Base-by-base conservation (phyloP, 53 echinoderm and acorn worm genomes). In the Pentamera pediparva region DNA sequence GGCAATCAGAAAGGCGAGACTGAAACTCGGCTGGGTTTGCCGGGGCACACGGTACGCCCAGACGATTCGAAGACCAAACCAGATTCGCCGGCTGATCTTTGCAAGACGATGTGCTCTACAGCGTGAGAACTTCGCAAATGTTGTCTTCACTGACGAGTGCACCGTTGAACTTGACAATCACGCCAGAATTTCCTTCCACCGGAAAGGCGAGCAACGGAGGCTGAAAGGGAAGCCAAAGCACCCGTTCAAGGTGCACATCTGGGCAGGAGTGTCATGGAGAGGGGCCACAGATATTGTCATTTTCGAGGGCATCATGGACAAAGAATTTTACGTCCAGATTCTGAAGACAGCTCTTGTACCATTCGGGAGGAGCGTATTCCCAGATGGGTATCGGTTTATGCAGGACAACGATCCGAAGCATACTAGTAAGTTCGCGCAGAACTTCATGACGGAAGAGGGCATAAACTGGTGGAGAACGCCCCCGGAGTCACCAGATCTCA, bases 351-450 rank as follows among this genome's bases (percentile, higher is more conserved):
- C 69, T 2, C 74, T 87, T 11, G 48, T 32, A 7, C 75, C 75
- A 2, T 87, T 82, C 40, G 43, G 78, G 4, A 10, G 36, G 2
- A 37, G 7, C 18, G 70, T 69, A 5, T 85, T 74, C 41, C 86
- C 86, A 0, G 90, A 82, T 8, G 19, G 34, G 0, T 84, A 84
- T 26, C 62, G 81, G 11, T 76, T 89, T 36, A 53, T 53, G 63
- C 84, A 85, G 31, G 89, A 89, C 18, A 89, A 89, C 35, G 89
- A 89, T 56, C 89, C 84, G 3, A 89, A 86, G 35, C 82, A 89
- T 52, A 85, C 85, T 2, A 74, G 74, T 40, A 58, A 40, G 11
- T 15, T 52, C 51, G 67, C 82, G 1, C 36, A 32, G 12, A 55
- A 82, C 5, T 78, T 37, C 36, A 82, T 86, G 85, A 26, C 30